Percentiles rank a stretch among this genome's conserved stretches.
Evolutionary conservation across 2,113 vertebrate genomes (phyloP).

Genomic region (Antechinus stuartii): DNA sequence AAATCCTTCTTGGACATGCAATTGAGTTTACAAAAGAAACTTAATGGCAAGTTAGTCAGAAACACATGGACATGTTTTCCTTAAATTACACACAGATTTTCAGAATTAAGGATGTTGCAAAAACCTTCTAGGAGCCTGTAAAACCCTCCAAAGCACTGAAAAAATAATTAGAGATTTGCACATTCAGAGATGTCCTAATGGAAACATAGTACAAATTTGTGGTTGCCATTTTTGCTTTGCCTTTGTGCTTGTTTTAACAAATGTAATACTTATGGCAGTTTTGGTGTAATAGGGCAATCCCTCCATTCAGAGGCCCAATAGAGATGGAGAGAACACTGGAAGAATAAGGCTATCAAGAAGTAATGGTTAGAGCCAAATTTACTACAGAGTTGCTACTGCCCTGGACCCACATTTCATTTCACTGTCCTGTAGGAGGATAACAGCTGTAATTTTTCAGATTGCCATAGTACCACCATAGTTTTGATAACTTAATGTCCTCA

Average conservation of each 20-base stretch:
- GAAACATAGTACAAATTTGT: constrained; percentile 61
- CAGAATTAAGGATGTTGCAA: constrained; percentile 68
- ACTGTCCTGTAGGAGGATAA: not conserved
- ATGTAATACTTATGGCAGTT: constrained; percentile 12
- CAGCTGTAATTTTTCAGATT: not conserved
- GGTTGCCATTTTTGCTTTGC: constrained; percentile 42
- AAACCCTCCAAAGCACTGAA: constrained; percentile 60
- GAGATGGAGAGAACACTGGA: constrained; percentile 9
- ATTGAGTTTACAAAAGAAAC: constrained; percentile 64
- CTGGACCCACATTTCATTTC: constrained; percentile 15
- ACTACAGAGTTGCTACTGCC: constrained; percentile 15
- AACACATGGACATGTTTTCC: constrained; percentile 67
- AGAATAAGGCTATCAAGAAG: constrained; percentile 17
- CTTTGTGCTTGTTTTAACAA: constrained; percentile 26
- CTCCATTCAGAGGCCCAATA: constrained; percentile 20
- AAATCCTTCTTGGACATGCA: constrained; percentile 65
- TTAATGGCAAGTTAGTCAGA: constrained; percentile 68
- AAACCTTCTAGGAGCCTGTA: constrained; percentile 52
- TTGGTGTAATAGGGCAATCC: constrained; percentile 18
- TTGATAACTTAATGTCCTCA: not conserved
- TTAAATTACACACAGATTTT: constrained; percentile 70
- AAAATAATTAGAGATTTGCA: constrained; percentile 60
- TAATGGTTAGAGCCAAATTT: not conserved
- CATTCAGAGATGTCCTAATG: constrained; percentile 56
- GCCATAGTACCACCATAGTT: not conserved